phyloP scores from a whole-genome alignment of 1,140 invertebrate species.

The Trypoxylus dichotomus region DNA sequence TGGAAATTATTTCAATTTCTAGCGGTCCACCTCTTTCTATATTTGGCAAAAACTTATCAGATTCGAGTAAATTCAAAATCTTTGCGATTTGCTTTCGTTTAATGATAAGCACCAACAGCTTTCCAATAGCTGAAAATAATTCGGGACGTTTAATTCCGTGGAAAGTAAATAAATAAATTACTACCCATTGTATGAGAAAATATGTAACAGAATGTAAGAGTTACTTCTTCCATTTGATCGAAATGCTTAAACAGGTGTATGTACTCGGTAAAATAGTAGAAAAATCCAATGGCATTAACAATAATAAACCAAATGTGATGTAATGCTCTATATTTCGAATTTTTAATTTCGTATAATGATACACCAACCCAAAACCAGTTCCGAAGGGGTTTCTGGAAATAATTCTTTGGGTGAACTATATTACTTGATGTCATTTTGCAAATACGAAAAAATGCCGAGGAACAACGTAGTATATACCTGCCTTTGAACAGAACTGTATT shows the following conservation, averaged over 20 bases:
- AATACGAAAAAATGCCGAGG: background rate
- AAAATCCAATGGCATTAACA: background rate
- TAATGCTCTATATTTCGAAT: background rate
- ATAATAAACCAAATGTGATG: background rate
- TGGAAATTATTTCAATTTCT: constrained; percentile 22
- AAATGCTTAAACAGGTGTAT: background rate
- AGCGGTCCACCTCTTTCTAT: background rate
- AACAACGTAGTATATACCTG: background rate
- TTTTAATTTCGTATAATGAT: background rate
- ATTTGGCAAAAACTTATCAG: constrained; percentile 22
- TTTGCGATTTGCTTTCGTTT: background rate
- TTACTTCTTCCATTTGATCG: constrained; percentile 17
- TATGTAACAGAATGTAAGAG: constrained; percentile 13
- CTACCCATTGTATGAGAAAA: constrained; percentile 25
- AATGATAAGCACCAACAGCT: background rate
- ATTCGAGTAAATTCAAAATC: constrained; percentile 4
- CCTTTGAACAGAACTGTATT: no score
- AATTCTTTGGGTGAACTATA: background rate
- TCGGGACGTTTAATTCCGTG: background rate
- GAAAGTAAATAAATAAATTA: background rate
- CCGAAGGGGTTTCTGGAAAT: background rate
- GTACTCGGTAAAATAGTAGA: constrained; percentile 1
- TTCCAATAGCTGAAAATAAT: background rate
- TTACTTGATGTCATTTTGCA: background rate
- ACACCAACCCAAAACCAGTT: background rate